Conservation (phyloP, 2,113 vertebrate genomes). For the Lepisosteus osseus region DNA sequence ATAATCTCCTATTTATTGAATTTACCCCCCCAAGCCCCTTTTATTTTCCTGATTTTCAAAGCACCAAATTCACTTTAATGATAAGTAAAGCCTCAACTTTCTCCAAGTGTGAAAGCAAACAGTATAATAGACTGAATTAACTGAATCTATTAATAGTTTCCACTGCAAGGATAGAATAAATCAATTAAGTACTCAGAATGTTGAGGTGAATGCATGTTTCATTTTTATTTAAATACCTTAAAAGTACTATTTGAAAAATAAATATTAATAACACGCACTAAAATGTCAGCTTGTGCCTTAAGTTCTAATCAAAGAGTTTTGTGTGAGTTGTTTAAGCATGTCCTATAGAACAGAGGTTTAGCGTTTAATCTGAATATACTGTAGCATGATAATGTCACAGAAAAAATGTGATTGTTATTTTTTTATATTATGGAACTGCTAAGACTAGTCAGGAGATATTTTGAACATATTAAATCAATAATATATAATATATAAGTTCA, state of each 20-base stretch:
- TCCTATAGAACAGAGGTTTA: no score
- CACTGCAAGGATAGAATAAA: slow-evolving; percentile 13
- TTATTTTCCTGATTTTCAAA: slow-evolving; percentile 8
- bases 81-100: slow-evolving; percentile 14
- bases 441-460: no score
- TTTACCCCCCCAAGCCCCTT: neutral
- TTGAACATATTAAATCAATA: no score
- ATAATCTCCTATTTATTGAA: slow-evolving; percentile 13
- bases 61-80: slow-evolving; percentile 17
- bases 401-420: no score
- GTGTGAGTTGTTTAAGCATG: no score
- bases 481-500: no score
- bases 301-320: slow-evolving; percentile 61
- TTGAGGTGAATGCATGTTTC: slow-evolving; percentile 45
- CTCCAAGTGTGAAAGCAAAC: slow-evolving; percentile 20
- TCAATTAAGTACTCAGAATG: slow-evolving; percentile 22
- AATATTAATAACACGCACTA: slow-evolving; percentile 66
- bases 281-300: slow-evolving; percentile 57
- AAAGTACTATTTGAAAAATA: slow-evolving; percentile 62
- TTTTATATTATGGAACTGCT: no score
- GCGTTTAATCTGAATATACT: no score
- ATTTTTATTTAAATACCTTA: slow-evolving; percentile 45
- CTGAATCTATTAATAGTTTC: slow-evolving; percentile 17
- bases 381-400: no score
- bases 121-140: slow-evolving; percentile 2